Base-by-base conservation (phyloP, 1,140 invertebrate genomes). In the Octopus bimaculoides region DNA sequence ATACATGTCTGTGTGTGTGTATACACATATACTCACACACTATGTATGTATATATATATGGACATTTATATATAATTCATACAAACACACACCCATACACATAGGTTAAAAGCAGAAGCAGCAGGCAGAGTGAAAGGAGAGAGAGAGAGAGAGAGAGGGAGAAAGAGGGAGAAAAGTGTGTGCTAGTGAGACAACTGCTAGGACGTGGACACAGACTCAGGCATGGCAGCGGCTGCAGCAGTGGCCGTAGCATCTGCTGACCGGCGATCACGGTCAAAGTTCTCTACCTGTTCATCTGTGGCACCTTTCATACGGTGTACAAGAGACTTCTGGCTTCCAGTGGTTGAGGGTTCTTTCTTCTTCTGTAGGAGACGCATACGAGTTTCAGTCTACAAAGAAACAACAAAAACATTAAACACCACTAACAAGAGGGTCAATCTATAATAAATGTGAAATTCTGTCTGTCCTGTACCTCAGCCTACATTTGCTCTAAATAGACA, bases 341-440 rank as follows among this genome's bases (percentile, higher is more conserved):
- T 81, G 55, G 73, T 78, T 52, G 77, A 41, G 56, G 79, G 79
- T 71, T 84, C 79, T 79, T 85, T 77, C 78, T 79, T 82, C 78
- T 79, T 82, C 10, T 86, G 83, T 26, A 85, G 81, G 52, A 86
- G 76, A 77, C 83, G 84, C 84, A 87, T 87, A 10, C 84, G 82
- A 77, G 83, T 85, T 66, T 85, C 84, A 52, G 84, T 86, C 85
- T 85, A 79, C 26, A 82, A 73, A 53, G 9, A 54, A 56, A 41
- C 26, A 41, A 52, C 20, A 6, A 20, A 54, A 53, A 54, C 10
- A 54, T 71, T 14, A 52, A 4, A 41, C 26, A 41, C 26, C 26
- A 41, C 26, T 5, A n/a, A 3, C 3, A n/a, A 74, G 54, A 54
- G 2, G 26, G 20, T 55, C 9, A 54, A 55, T 74, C 26, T 41